Base-by-base conservation (phyloP, 2,113 vertebrate species). In the Halcyon malimbica region DNA sequence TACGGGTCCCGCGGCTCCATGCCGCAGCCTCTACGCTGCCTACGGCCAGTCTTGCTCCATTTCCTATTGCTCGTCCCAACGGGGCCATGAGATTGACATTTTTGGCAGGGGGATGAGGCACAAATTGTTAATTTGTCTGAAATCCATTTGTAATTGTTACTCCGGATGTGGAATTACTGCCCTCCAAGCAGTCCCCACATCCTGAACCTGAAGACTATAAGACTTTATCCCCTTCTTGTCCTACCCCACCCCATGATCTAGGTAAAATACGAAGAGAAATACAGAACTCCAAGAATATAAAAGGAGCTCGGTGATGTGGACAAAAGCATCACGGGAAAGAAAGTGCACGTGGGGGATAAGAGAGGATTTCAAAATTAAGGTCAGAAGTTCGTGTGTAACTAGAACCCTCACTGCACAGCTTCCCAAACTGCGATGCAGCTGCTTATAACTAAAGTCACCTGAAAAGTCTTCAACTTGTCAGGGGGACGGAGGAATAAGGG, bases 201-300 rank as follows among this genome's bases (percentile, higher is more conserved):
- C 63, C 94, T 68, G 86, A 97, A 95, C 94, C 97, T 97, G 97
- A 98, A 98, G 94, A 95, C 90, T 93, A 96, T 93, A 90, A 95
- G 84, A 89, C 28, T 91, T 78, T 11, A 5, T 28, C 48, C 93
- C 93, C 88, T 84, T 53, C 89, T 83, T 69, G 60, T 16, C n/a
- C 42, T 80, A 84, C 18, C 94, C 80, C 56, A 84, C 86, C 74
- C 77, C 57, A 70, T 15, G 1, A 64, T 28, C 70, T 83, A 92
- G 57, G 75, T 84, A 80, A 96, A 97, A 90, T 7, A 91, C 70
- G 80, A 96, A 83, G 59, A 90, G 79, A 94, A 96, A 96, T 62
- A 96, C 87, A 96, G 94, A 89, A 93, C 80, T 86, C 86, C 79
- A 68, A 80, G 83, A 73, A 95, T 33, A 67, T 35, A 82, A 97